Conservation (phyloP, 2,888 invertebrate species). For the Entomobrya multifasciata region DNA sequence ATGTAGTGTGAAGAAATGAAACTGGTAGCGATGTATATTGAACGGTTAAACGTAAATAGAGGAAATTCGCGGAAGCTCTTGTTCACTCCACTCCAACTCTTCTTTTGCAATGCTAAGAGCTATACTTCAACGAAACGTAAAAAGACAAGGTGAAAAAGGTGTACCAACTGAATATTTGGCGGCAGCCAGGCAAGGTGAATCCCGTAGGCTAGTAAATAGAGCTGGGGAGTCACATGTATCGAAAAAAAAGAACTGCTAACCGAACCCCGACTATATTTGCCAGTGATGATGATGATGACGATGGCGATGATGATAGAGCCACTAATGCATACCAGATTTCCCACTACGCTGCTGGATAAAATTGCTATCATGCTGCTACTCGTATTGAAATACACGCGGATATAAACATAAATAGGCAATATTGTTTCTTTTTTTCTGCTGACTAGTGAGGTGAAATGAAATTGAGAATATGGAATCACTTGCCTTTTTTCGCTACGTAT, state of each 20-base stretch:
- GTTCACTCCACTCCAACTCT: no score
- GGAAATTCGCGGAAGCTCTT: no score
- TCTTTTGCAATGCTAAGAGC: no score
- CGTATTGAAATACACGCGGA: background rate
- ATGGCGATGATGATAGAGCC: slow-evolving; percentile 23
- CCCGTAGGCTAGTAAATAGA: slow-evolving; percentile 51
- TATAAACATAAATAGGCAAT: no score
- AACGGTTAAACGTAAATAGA: no score
- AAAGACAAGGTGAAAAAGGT: slow-evolving; percentile 7
- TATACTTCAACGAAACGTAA: no score
- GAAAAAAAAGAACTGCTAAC: slow-evolving; percentile 9
- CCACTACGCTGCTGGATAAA: slow-evolving; percentile 34
- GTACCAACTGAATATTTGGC: slow-evolving; percentile 18
- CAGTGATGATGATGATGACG: slow-evolving; percentile 22
- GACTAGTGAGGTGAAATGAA: slow-evolving; percentile 33
- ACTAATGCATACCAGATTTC: slow-evolving; percentile 44
- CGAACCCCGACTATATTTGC: slow-evolving; percentile 18
- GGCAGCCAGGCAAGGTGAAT: slow-evolving; percentile 20
- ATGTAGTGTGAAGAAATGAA: no score
- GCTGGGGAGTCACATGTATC: slow-evolving; percentile 28
- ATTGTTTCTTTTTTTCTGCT: no score
- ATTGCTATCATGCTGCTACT: slow-evolving; percentile 16
- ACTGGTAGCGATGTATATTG: no score
- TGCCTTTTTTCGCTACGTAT: background rate
- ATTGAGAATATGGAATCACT: slow-evolving; percentile 19